Conservation (phyloP, 2,113 vertebrate genomes). For the Oreochromis niloticus region DNA sequence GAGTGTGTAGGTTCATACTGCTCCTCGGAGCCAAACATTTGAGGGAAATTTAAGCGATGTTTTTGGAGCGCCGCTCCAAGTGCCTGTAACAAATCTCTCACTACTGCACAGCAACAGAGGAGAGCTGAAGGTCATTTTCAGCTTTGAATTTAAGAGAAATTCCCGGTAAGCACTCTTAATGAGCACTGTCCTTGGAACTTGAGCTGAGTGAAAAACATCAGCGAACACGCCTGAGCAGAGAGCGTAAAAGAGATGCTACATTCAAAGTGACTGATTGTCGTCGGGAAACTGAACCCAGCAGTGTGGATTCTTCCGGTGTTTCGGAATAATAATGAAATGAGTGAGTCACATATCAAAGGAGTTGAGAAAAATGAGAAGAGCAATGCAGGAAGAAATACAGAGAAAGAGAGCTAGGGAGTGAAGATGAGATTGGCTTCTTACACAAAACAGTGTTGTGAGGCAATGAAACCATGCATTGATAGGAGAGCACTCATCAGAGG, state of each 20-base stretch:
- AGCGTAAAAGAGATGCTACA: conserved; percentile 26
- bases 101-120: not conserved
- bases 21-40: not conserved
- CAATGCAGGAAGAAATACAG: not conserved
- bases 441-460: conserved; percentile 4
- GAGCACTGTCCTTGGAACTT: conserved; percentile 38
- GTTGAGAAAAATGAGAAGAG: not conserved
- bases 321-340: conserved; percentile 36
- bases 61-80: not conserved
- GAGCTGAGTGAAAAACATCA: conserved; percentile 42
- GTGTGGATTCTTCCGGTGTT: conserved; percentile 12
- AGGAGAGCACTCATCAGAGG: not conserved
- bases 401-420: not conserved
- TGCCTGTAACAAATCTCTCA: not conserved
- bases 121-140: conserved; percentile 46
- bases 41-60: not conserved
- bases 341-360: conserved; percentile 24
- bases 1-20: not conserved
- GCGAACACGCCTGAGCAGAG: conserved; percentile 7
- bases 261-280: conserved; percentile 39
- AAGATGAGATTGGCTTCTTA: not conserved
- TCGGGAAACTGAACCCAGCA: not conserved
- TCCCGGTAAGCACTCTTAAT: conserved; percentile 34
- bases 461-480: conserved; percentile 20
- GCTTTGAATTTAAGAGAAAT: conserved; percentile 26